A percentile compares a stretch with the other conserved stretches of the same genome.
These are phyloP conservation scores for Heterotilapia buettikoferi DNA, from an alignment of 2,113 vertebrate species.

Conservation along the genomic window DNA sequence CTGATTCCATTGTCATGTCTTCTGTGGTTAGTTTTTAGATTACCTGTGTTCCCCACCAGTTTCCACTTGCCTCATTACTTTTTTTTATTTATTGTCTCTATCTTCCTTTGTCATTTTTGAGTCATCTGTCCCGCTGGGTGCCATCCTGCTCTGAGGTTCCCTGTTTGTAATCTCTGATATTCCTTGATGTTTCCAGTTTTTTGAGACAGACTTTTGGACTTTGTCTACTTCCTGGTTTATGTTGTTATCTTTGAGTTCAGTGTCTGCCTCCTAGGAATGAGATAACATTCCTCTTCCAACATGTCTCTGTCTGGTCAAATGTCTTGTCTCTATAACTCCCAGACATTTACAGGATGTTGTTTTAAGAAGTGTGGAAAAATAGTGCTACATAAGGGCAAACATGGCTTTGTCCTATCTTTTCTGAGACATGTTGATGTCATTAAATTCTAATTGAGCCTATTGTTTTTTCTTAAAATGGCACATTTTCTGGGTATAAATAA, in stretches of 20 bases:
- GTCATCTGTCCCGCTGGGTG: neutral
- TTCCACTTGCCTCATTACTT: neutral
- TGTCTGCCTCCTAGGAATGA: neutral
- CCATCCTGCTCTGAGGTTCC: neutral
- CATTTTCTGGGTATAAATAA: neutral
- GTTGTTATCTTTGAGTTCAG: neutral
- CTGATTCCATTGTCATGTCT: neutral
- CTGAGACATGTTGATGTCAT: neutral
- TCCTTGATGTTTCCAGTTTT: neutral
- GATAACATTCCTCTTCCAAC: neutral
- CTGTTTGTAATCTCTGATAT: neutral
- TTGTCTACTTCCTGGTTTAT: neutral
- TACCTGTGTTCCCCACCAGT: fast-evolving
- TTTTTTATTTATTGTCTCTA: neutral
- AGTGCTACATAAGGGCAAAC: neutral
- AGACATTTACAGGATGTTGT: neutral
- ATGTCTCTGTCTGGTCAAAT: neutral
- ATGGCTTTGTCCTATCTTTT: neutral
- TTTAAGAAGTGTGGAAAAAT: neutral
- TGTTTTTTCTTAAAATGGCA: neutral
- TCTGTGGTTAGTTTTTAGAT: neutral
- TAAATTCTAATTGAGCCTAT: neutral
- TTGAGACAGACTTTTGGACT: neutral
- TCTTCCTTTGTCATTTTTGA: neutral
- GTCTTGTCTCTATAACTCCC: neutral